Evolutionary conservation across 2,888 invertebrate species (phyloP).

Genomic region (Lochmaea capreae): DNA sequence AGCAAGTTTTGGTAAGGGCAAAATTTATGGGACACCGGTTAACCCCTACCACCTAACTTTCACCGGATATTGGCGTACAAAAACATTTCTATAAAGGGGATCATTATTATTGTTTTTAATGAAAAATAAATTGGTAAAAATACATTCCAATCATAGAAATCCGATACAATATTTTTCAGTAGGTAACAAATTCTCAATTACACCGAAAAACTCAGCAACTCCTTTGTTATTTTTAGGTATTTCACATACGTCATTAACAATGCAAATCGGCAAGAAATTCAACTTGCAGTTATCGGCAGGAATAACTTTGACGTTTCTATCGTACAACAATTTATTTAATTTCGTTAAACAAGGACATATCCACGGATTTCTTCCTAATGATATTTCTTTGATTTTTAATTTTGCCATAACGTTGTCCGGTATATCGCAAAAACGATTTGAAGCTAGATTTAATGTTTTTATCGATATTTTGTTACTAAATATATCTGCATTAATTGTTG

Average conservation of each 20-base stretch:
- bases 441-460: slow-evolving; percentile 9
- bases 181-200: neutral
- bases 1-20: too few relatives aligned
- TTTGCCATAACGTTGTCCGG: neutral
- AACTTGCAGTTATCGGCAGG: slow-evolving; percentile 14
- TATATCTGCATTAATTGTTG: neutral
- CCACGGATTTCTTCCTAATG: slow-evolving; percentile 10
- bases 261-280: slow-evolving; percentile 16
- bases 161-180: neutral
- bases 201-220: neutral
- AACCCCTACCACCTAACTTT: too few relatives aligned
- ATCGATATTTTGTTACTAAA: slow-evolving; percentile 12
- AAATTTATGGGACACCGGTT: too few relatives aligned
- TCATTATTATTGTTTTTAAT: too few relatives aligned
- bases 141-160: neutral
- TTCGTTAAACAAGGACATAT: slow-evolving; percentile 18
- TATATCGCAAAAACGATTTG: slow-evolving; percentile 14
- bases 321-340: slow-evolving; percentile 3
- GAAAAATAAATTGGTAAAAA: neutral
- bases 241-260: slow-evolving; percentile 1
- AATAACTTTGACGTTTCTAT: neutral
- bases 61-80: too few relatives aligned
- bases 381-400: slow-evolving; percentile 11
- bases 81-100: too few relatives aligned
- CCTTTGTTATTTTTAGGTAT: neutral